Evolutionary conservation across 64 coral and sea anemone genomes (phyloP).

Genomic region (Acropora tenuis): DNA sequence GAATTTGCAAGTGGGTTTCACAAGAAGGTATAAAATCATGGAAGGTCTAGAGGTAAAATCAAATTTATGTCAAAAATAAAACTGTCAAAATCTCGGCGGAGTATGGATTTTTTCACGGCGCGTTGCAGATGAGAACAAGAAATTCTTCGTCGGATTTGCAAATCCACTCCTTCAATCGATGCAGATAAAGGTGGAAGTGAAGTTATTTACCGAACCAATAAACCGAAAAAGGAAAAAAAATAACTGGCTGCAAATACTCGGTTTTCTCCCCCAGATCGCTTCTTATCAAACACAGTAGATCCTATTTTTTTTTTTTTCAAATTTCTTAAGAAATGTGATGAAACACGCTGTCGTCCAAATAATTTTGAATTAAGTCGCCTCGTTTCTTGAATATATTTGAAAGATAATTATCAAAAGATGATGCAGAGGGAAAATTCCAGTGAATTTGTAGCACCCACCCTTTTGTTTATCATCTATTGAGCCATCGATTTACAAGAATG

Average conservation of each 20-base stretch:
- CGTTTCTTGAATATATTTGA: background rate
- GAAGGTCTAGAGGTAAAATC: background rate
- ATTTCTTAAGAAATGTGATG: background rate
- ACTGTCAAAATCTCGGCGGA: background rate
- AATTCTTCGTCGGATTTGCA: background rate
- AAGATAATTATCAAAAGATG: background rate
- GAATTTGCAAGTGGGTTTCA: background rate
- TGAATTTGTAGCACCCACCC: background rate
- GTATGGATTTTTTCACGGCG: background rate
- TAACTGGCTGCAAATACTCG: background rate
- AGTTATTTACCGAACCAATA: background rate
- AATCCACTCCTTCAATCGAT: background rate
- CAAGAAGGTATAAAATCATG: background rate
- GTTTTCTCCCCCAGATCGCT: background rate
- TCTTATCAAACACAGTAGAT: background rate
- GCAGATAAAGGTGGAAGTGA: too few relatives aligned
- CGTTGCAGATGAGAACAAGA: background rate
- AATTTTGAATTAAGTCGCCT: background rate
- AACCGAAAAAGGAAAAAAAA: background rate
- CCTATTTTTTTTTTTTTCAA: slow-evolving; percentile 12
- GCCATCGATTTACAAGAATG: background rate
- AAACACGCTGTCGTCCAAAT: background rate
- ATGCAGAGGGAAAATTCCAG: background rate
- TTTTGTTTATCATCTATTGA: background rate
- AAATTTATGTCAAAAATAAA: background rate